Percentiles rank a stretch among this genome's conserved stretches.
Conservation (phyloP, 2,113 vertebrate species). For the Phocoena phocoena region DNA sequence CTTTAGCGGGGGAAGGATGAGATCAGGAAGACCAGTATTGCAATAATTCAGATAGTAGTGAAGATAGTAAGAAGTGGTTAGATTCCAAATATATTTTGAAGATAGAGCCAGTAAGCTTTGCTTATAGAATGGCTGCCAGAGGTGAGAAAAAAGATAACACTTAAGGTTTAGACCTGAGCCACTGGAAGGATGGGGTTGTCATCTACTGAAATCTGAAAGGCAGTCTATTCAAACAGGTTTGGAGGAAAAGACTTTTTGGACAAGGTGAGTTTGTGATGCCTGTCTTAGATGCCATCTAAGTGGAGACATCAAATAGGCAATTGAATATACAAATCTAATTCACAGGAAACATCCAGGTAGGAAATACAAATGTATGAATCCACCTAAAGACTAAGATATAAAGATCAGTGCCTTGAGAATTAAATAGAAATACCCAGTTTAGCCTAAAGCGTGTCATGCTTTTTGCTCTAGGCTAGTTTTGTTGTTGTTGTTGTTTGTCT, state of each 20-base stretch:
- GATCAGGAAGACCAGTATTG: not conserved
- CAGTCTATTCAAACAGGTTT: not conserved
- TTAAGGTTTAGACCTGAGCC: not conserved
- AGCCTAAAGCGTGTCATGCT: not conserved
- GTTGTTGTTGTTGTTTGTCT: too few relatives aligned
- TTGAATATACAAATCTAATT: not conserved
- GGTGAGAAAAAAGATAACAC: not conserved
- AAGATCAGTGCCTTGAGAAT: not conserved
- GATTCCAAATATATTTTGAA: conserved; percentile 15
- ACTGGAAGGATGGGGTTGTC: not conserved
- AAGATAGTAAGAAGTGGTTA: not conserved
- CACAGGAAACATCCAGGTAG: not conserved
- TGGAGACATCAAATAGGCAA: not conserved
- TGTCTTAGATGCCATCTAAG: not conserved
- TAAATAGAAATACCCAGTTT: not conserved
- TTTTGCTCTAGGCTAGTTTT: conserved; percentile 8
- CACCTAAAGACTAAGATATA: not conserved
- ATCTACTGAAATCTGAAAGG: not conserved
- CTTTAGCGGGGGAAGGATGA: not conserved
- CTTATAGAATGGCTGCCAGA: not conserved
- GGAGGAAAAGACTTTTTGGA: not conserved
- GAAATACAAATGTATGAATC: not conserved
- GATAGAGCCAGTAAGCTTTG: not conserved
- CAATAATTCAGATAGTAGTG: not conserved
- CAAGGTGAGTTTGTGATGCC: not conserved